phyloP scores from a whole-genome alignment of 92 coral and sea anemone genomes.

The Epizoanthus fatuus region DNA sequence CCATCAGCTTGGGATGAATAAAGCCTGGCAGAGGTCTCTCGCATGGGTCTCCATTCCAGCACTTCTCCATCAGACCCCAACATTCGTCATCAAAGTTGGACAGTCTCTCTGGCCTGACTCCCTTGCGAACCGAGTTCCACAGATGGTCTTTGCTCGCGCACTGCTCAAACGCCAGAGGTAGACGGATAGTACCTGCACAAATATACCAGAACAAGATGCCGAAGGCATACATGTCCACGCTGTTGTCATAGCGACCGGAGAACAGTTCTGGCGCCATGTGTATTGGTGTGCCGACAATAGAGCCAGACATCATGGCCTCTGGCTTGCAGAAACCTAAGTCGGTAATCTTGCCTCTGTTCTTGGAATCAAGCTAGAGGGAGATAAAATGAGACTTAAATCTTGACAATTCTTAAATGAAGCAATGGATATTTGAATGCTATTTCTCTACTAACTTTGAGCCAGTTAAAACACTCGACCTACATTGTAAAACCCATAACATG shows the following conservation, averaged over 20 bases:
- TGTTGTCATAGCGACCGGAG: slow-evolving; percentile 98
- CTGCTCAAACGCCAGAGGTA: slow-evolving; percentile 97
- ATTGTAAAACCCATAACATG: too few species aligned
- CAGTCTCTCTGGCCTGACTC: slow-evolving; percentile 96
- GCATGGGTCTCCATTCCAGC: slow-evolving; percentile 94
- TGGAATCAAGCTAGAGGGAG: slow-evolving; percentile 82
- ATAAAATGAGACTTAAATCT: not conserved
- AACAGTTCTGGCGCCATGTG: slow-evolving; percentile 99
- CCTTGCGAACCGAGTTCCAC: slow-evolving; percentile 97
- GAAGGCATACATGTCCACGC: slow-evolving; percentile 98
- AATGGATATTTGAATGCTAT: too few species aligned
- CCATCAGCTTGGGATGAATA: slow-evolving; percentile 80
- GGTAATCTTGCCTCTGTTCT: slow-evolving; percentile 94
- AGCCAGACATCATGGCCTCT: slow-evolving; percentile 99
- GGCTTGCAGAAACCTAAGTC: slow-evolving; percentile 99
- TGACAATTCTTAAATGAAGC: too few species aligned
- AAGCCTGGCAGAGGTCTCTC: slow-evolving; percentile 95
- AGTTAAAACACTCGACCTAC: too few species aligned
- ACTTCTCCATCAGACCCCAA: slow-evolving; percentile 95
- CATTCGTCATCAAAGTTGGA: slow-evolving; percentile 96
- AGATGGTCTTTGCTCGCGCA: slow-evolving; percentile 98
- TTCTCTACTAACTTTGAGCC: too few species aligned
- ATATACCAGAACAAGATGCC: slow-evolving; percentile 99
- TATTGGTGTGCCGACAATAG: slow-evolving; percentile 98
- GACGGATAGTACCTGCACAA: slow-evolving; percentile 97